These are phyloP conservation scores for Tetragonula carbonaria DNA, from an alignment of 2,888 invertebrate species.

Conservation along the genomic window DNA sequence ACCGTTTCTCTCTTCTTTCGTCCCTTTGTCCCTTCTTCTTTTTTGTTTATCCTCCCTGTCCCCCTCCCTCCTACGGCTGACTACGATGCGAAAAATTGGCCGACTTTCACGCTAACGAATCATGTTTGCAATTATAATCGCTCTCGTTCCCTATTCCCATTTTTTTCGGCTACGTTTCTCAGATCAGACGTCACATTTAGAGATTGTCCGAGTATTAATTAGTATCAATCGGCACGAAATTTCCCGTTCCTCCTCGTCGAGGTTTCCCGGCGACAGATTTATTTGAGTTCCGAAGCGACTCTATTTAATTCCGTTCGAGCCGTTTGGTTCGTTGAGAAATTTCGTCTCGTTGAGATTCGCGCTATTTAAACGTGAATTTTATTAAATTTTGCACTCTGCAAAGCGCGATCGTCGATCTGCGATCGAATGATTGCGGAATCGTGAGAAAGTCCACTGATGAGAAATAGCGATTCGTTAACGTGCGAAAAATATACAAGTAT, in stretches of 20 bases:
- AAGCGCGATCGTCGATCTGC: no score
- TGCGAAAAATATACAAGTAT: no score
- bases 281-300: neutral
- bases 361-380: no score
- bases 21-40: neutral
- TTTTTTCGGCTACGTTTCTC: neutral
- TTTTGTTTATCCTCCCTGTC: neutral
- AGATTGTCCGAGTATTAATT: neutral
- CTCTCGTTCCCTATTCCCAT: neutral
- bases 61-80: conserved; percentile 14
- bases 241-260: no score
- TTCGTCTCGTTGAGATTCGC: neutral
- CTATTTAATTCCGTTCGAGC: no score
- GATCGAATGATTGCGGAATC: no score
- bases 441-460: no score
- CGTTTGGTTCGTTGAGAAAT: neutral
- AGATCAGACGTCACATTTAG: neutral
- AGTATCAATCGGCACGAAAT: no score
- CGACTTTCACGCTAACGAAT: conserved; percentile 27
- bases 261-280: neutral
- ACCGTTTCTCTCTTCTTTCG: conserved; percentile 47
- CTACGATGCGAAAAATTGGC: conserved; percentile 60
- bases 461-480: no score
- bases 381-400: no score
- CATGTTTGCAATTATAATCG: conserved; percentile 56